These are phyloP conservation scores for Habrosyne pyritoides DNA, from an alignment of 2,888 invertebrate species.

Conservation along the genomic window DNA sequence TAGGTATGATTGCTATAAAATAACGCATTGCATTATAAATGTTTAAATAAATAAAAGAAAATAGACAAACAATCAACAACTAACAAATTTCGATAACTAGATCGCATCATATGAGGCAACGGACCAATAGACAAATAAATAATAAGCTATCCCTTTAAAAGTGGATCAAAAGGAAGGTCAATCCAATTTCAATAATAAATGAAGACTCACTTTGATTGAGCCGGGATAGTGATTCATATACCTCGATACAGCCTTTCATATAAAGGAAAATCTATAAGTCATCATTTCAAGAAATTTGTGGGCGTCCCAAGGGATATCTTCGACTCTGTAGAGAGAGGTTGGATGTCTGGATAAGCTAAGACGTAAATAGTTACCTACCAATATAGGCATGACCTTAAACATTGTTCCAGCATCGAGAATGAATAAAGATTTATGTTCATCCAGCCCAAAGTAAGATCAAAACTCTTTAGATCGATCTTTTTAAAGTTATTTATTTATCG, in stretches of 20 bases:
- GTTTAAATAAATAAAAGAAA: too few species aligned
- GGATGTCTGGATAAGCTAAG: neutral
- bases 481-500: too few species aligned
- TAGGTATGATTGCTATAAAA: too few species aligned
- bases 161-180: neutral
- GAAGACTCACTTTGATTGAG: neutral
- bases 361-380: neutral
- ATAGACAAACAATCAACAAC: too few species aligned
- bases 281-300: neutral
- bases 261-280: neutral
- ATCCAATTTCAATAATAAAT: constrained; percentile 2
- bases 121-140: neutral
- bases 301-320: neutral
- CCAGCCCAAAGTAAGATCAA: too few species aligned
- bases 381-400: neutral
- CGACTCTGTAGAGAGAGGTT: neutral
- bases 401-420: neutral
- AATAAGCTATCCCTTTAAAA: neutral
- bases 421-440: neutral
- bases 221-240: neutral
- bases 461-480: too few species aligned
- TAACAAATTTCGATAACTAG: too few species aligned
- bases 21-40: too few species aligned
- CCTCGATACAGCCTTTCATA: neutral
- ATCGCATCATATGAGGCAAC: too few species aligned